Percentiles rank a stretch among this genome's conserved stretches.
These are phyloP conservation scores for Gallinago undulata DNA, from an alignment of 2,113 vertebrate genomes.

Conservation along the genomic window DNA sequence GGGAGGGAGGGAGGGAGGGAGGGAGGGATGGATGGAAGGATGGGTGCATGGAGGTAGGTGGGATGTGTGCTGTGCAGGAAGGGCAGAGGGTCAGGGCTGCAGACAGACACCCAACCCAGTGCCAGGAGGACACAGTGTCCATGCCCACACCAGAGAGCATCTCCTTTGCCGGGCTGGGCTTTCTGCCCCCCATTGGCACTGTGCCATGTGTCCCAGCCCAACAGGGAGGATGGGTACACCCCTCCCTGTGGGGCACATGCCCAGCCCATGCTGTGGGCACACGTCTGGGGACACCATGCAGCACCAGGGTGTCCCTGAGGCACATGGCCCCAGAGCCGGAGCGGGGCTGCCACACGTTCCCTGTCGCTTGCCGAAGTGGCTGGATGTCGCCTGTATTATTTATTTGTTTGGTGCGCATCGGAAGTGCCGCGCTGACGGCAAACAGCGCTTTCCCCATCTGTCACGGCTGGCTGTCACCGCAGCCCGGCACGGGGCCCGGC, in stretches of 20 bases:
- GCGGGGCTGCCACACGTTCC: not conserved
- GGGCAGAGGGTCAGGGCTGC: not conserved
- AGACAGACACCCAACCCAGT: not conserved
- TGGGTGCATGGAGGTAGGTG: not conserved
- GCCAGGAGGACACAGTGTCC: not conserved
- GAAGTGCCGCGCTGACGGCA: not conserved
- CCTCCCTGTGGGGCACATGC: not conserved
- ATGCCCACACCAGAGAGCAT: not conserved
- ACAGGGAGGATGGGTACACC: not conserved
- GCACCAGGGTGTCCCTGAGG: not conserved
- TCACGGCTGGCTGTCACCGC: not conserved
- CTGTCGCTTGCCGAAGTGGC: not conserved
- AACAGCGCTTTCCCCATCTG: not conserved
- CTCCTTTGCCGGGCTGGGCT: not conserved
- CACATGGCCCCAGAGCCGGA: not conserved
- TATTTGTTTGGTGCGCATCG: not conserved
- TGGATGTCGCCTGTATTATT: not conserved
- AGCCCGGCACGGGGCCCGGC: not conserved
- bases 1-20: rapidly evolving
- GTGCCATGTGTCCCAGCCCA: too few relatives aligned
- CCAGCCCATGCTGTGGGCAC: too few relatives aligned
- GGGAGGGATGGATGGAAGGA: not conserved
- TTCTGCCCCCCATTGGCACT: not conserved
- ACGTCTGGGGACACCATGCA: not conserved
- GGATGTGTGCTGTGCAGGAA: not conserved